Percentiles rank a stretch among this genome's conserved stretches.
These are phyloP conservation scores for Morelia viridis DNA, from an alignment of 2,797 vertebrate genomes.

Conservation along the genomic window DNA sequence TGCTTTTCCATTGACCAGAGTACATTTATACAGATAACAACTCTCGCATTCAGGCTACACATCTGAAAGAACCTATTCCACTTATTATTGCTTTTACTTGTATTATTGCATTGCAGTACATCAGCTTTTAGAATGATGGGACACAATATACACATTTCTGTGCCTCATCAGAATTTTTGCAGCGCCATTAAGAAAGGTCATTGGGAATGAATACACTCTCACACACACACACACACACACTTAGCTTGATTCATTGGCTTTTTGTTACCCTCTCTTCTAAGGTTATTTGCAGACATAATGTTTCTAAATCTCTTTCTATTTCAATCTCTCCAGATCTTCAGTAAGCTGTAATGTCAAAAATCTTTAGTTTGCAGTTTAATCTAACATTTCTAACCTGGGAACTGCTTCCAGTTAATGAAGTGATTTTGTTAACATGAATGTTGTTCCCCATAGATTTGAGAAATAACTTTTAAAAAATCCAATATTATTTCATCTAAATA, in stretches of 20 bases:
- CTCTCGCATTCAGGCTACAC: conserved; percentile 15
- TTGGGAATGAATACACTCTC: conserved; percentile 44
- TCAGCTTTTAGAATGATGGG: conserved; percentile 44
- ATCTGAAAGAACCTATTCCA: conserved; percentile 1
- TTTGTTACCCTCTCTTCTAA: conserved; percentile 26
- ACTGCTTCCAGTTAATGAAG: conserved; percentile 38
- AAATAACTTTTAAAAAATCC: background rate
- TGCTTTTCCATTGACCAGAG: conserved; percentile 32
- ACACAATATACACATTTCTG: conserved; percentile 39
- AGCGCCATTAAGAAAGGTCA: conserved; percentile 49
- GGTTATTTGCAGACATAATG: conserved; percentile 41
- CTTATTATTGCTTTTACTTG: conserved; percentile 31
- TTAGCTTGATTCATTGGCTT: conserved; percentile 53
- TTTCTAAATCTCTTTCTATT: conserved; percentile 45
- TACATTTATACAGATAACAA: conserved; percentile 28
- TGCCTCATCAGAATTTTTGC: conserved; percentile 40
- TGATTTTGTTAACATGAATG: conserved; percentile 15
- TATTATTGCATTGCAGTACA: conserved; percentile 6
- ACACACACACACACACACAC: conserved; percentile 5
- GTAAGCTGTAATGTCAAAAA: conserved; percentile 32
- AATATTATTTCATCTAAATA: background rate
- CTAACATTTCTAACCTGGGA: conserved; percentile 19
- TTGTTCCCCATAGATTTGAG: conserved; percentile 7
- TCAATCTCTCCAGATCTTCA: background rate
- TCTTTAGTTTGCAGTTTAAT: conserved; percentile 10